Evolutionary conservation across 2,113 vertebrate species (phyloP).

Genomic region (Mesembrinibis cayennensis): DNA sequence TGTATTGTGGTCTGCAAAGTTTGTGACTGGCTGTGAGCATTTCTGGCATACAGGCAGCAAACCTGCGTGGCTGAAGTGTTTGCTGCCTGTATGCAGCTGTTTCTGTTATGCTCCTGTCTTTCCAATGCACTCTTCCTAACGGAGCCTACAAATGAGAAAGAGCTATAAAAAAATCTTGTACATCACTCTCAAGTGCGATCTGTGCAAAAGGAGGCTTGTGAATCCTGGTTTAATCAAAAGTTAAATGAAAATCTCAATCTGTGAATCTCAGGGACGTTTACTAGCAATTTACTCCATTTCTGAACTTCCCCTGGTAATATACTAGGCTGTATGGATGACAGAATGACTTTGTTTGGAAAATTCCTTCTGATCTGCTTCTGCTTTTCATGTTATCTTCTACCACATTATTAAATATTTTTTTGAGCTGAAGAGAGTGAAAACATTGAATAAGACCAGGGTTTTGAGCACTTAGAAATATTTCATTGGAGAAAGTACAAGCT

Average conservation of each 20-base stretch:
- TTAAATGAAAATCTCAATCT: neutral
- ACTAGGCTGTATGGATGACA: neutral
- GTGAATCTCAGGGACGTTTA: neutral
- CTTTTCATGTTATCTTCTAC: neutral
- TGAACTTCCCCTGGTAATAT: neutral
- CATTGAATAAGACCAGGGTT: neutral
- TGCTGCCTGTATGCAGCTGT: neutral
- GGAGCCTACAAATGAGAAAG: neutral
- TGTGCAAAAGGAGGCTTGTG: neutral
- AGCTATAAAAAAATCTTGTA: neutral
- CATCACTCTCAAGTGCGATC: neutral
- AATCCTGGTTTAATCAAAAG: neutral
- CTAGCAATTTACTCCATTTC: neutral
- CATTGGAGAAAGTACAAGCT: neutral
- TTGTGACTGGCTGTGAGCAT: neutral
- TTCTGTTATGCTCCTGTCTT: neutral
- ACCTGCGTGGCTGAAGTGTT: neutral
- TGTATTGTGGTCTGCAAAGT: neutral
- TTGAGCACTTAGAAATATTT: neutral
- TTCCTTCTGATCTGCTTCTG: neutral
- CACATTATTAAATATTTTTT: neutral
- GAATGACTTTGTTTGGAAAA: neutral
- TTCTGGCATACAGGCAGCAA: neutral
- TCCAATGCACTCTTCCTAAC: neutral
- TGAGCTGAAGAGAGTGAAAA: neutral